A percentile compares a stretch with the other conserved stretches of the same genome.
Evolutionary conservation across 2,888 invertebrate species (phyloP).

Genomic region (Drosophila robusta): DNA sequence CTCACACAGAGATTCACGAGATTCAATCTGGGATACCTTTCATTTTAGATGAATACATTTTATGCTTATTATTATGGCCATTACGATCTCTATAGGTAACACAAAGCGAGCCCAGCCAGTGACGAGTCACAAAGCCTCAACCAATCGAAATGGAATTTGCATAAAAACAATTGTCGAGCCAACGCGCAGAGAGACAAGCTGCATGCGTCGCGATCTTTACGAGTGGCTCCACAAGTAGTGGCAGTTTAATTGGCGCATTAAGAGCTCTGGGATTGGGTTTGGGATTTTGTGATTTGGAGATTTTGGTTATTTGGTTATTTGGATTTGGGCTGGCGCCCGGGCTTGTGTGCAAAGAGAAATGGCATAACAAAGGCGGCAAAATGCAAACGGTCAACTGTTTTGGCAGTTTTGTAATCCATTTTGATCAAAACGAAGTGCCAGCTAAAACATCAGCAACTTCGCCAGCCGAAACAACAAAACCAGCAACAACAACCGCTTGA

Average conservation of each 20-base stretch:
- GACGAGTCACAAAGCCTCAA: slow-evolving; percentile 17
- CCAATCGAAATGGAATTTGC: slow-evolving; percentile 68
- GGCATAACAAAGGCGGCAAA: slow-evolving; percentile 71
- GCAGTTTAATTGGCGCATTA: slow-evolving; percentile 78
- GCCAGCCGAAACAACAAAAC: slow-evolving; percentile 7
- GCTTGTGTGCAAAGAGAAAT: slow-evolving; percentile 65
- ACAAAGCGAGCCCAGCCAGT: slow-evolving; percentile 30
- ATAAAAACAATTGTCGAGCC: slow-evolving; percentile 68
- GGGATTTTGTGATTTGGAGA: slow-evolving; percentile 5
- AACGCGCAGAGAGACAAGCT: not conserved
- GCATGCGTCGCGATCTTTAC: slow-evolving; percentile 21
- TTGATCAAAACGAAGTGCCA: slow-evolving; percentile 50
- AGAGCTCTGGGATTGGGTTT: slow-evolving; percentile 24
- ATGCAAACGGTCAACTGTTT: slow-evolving; percentile 47
- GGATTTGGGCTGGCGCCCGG: slow-evolving; percentile 24
- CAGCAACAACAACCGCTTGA: slow-evolving; percentile 11
- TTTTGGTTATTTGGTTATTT: slow-evolving; percentile 7
- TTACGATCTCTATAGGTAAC: slow-evolving; percentile 30
- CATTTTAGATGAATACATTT: slow-evolving; percentile 71
- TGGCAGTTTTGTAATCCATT: slow-evolving; percentile 62
- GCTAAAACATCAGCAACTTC: slow-evolving; percentile 36
- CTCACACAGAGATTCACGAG: slow-evolving; percentile 22
- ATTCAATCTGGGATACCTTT: slow-evolving; percentile 64
- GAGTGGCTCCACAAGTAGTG: slow-evolving; percentile 48
- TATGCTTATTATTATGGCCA: slow-evolving; percentile 60